Base-by-base conservation (phyloP, 2,113 vertebrate genomes). In the Okapia johnstoni region DNA sequence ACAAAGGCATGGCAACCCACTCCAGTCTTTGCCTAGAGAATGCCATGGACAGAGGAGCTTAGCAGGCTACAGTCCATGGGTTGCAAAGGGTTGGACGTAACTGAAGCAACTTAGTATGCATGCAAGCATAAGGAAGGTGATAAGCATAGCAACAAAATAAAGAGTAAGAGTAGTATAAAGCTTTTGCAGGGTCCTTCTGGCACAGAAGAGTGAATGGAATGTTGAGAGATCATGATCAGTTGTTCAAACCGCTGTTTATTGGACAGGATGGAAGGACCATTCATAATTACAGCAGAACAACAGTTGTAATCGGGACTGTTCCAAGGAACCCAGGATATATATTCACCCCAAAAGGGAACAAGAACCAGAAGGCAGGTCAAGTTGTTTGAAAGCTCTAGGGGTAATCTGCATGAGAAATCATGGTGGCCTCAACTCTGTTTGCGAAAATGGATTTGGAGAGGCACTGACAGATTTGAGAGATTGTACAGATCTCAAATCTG, bases 151-250 rank as follows among this genome's bases (percentile, higher is more conserved):
- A 33, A 79, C 16, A 26, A 33, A 60, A 79, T 48, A 79, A 94
- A 43, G 36, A 70, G 5, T 30, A 55, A 90, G 40, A 87, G 36
- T 2, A 36, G 25, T 21, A 55, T 83, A 93, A 87, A 70, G 26
- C 13, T 79, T 77, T 55, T 13, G 50, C 79, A 97, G 90, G n/a
- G 57, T 61, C 63, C 30, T 48, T 60, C 50, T 84, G 61, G 21
- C 58, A 30, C 50, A 43, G 33, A 94, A 66, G 85, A 90, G 50
- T 54, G 25, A 93, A 60, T 46, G 17, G 61, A 70, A 96, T 58
- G 54, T 23, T 58, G n/a, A n/a, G 26, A 70, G 48, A 79, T 17
- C 46, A 21, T 54, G 66, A 96, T 70, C 23, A 48, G 26, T 52
- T 92, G 28, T 87, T 19, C 61, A 77, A 70, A n/a, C 11, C 7